A percentile compares a stretch with the other conserved stretches of the same genome.
These are phyloP conservation scores for Poeciliopsis prolifica DNA, from an alignment of 2,113 vertebrate genomes.

Conservation along the genomic window DNA sequence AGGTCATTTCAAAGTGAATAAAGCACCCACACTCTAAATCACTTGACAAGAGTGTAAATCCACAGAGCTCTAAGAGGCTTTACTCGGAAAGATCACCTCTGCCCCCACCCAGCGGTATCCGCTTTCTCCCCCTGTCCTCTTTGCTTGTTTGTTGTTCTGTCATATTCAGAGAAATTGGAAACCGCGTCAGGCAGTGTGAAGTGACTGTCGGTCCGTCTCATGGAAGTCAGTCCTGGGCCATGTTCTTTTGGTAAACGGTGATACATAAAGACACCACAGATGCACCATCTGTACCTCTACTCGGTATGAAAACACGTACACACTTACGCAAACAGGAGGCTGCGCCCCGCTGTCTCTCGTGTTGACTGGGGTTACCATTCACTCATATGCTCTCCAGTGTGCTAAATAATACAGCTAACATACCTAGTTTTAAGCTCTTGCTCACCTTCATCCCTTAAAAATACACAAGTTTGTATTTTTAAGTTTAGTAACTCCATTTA, in stretches of 20 bases:
- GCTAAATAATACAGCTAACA: slow-evolving; percentile 73
- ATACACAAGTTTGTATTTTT: slow-evolving; percentile 7
- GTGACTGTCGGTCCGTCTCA: slow-evolving; percentile 26
- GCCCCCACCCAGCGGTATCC: background rate
- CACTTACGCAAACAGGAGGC: background rate
- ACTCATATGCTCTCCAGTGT: slow-evolving; percentile 34
- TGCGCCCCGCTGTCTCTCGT: slow-evolving; percentile 17
- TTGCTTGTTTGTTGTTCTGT: slow-evolving; percentile 49
- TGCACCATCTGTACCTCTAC: slow-evolving; percentile 2
- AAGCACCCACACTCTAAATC: slow-evolving; percentile 45
- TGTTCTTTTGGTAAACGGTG: slow-evolving; percentile 6
- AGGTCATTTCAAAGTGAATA: slow-evolving; percentile 43
- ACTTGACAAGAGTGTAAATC: slow-evolving; percentile 63
- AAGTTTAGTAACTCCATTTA: background rate
- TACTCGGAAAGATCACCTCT: slow-evolving; percentile 59
- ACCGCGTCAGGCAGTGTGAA: slow-evolving; percentile 43
- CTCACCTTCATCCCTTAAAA: slow-evolving; percentile 44
- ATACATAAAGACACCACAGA: background rate
- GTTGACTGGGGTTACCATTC: slow-evolving; percentile 40
- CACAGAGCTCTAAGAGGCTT: slow-evolving; percentile 63
- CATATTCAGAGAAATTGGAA: slow-evolving; percentile 45
- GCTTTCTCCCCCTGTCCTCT: background rate
- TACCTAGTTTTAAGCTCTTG: slow-evolving; percentile 66
- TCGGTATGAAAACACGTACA: slow-evolving; percentile 4
- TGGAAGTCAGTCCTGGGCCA: slow-evolving; percentile 1